A percentile compares a stretch with the other conserved stretches of the same genome.
phyloP scores from a whole-genome alignment of 2,113 vertebrate species.

The Cyanoderma ruficeps region DNA sequence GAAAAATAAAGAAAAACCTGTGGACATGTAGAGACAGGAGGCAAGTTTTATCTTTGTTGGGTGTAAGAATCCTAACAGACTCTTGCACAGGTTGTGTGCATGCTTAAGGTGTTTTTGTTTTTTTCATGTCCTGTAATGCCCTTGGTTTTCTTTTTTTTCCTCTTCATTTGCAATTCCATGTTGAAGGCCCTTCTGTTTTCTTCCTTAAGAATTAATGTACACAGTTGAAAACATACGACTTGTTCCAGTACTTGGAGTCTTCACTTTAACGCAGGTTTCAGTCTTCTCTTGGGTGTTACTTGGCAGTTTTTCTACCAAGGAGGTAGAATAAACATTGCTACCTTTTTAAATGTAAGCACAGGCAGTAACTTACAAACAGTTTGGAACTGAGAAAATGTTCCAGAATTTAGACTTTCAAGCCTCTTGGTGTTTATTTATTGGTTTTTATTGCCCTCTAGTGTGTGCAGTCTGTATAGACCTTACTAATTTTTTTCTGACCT shows the following conservation, averaged over 20 bases:
- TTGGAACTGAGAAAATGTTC: neutral
- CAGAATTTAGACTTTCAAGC: neutral
- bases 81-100: neutral
- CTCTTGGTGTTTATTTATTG: neutral
- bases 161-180: neutral
- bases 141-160: neutral
- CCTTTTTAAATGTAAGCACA: neutral
- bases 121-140: neutral
- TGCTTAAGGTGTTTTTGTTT: neutral
- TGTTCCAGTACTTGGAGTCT: neutral
- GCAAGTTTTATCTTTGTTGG: neutral
- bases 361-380: neutral
- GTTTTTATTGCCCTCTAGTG: slow-evolving; percentile 53
- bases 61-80: neutral
- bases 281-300: neutral
- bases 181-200: neutral
- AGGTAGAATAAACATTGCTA: neutral
- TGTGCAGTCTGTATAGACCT: neutral
- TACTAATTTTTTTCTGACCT: neutral
- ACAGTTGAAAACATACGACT: neutral
- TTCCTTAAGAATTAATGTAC: neutral
- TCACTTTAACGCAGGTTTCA: neutral
- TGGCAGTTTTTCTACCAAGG: neutral
- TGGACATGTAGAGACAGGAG: neutral
- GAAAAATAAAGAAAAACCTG: neutral